Evolutionary conservation across 2,888 invertebrate species (phyloP).

Genomic region (Polydrusus cervinus): DNA sequence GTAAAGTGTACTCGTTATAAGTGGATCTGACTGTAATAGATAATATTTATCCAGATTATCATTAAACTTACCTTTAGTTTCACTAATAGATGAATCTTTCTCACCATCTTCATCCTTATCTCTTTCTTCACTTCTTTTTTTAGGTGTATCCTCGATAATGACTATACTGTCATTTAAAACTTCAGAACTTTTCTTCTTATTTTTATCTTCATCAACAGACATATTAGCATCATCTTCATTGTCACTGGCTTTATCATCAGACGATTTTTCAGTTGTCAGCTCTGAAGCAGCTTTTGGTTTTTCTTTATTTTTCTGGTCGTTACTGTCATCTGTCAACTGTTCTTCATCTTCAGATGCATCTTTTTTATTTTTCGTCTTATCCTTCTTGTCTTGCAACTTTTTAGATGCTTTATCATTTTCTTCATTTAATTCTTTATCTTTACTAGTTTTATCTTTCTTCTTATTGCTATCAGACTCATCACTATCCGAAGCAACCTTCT

Average conservation of each 20-base stretch:
- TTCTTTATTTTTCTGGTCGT: no score
- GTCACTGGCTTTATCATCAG: no score
- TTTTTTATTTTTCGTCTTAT: no score
- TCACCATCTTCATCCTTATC: constrained; percentile 5
- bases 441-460: not conserved
- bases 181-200: not conserved
- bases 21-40: no score
- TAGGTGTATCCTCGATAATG: constrained; percentile 7
- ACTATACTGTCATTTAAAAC: not conserved
- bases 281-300: no score
- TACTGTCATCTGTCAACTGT: no score
- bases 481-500: not conserved
- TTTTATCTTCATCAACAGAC: not conserved
- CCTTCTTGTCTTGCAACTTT: no score
- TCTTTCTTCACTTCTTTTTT: not conserved
- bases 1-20: no score
- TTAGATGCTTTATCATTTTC: not conserved
- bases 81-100: not conserved
- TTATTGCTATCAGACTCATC: not conserved
- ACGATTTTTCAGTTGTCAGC: no score
- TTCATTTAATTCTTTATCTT: not conserved
- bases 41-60: no score
- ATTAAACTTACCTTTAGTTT: not conserved
- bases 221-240: no score
- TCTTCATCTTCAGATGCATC: no score